phyloP scores from a whole-genome alignment of 2,888 invertebrate species.

The Oscheius sp. region DNA sequence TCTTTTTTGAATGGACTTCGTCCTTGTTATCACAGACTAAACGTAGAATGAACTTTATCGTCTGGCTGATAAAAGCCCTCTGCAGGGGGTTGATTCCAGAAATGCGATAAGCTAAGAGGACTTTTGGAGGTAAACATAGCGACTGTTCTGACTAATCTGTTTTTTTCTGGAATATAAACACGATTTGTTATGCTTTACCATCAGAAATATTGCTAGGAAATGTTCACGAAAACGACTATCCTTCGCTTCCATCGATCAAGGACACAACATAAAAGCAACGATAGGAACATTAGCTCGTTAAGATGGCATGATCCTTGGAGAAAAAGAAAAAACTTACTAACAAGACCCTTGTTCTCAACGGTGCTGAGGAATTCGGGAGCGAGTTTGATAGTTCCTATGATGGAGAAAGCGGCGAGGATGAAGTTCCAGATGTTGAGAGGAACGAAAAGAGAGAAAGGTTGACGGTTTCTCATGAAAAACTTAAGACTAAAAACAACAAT shows the following conservation, averaged over 20 bases:
- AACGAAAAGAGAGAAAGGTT: slow-evolving; percentile 70
- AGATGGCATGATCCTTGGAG: too few relatives aligned
- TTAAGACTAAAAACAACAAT: slow-evolving; percentile 70
- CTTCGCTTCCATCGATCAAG: neutral
- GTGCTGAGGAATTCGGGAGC: slow-evolving; percentile 52
- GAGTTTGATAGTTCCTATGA: slow-evolving; percentile 51
- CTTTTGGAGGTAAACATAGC: too few relatives aligned
- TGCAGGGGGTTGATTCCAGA: neutral
- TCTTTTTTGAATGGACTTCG: slow-evolving; percentile 5
- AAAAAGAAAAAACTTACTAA: slow-evolving; percentile 47
- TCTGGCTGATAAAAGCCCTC: neutral
- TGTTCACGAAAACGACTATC: neutral
- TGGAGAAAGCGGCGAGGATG: slow-evolving; percentile 71
- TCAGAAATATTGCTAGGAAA: neutral
- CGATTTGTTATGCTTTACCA: neutral
- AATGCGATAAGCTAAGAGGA: neutral
- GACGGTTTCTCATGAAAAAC: slow-evolving; percentile 71
- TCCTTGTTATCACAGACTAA: neutral
- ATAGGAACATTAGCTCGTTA: too few relatives aligned
- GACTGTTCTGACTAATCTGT: too few relatives aligned
- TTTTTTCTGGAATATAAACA: neutral
- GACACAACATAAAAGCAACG: neutral
- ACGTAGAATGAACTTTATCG: neutral
- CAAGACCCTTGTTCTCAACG: slow-evolving; percentile 50
- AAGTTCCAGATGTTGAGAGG: slow-evolving; percentile 72